Percentiles rank a stretch among this genome's conserved stretches.
Evolutionary conservation across 2,888 invertebrate genomes (phyloP).

Genomic region (Cerastis rubricosa): DNA sequence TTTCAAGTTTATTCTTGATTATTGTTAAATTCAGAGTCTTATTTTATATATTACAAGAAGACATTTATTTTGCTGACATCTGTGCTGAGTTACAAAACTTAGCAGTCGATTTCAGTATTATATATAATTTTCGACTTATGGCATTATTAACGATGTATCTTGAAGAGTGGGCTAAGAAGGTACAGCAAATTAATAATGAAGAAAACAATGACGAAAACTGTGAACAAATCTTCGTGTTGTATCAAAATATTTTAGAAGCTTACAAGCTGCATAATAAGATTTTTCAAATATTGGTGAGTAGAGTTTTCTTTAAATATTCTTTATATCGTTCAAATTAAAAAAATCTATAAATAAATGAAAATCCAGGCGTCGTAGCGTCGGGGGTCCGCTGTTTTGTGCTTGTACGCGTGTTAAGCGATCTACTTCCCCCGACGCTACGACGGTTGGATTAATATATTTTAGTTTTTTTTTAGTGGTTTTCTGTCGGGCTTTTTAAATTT

Average conservation of each 20-base stretch:
- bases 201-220: not conserved
- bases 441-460: too few relatives aligned
- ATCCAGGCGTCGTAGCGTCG: too few relatives aligned
- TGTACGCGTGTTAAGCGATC: too few relatives aligned
- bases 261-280: conserved; percentile 1
- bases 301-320: not conserved
- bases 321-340: too few relatives aligned
- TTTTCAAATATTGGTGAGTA: conserved; percentile 20
- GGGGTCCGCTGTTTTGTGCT: too few relatives aligned
- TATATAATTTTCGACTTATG: conserved; percentile 12
- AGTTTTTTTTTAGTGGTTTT: too few relatives aligned
- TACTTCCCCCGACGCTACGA: too few relatives aligned
- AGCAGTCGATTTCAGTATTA: not conserved
- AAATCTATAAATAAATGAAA: too few relatives aligned
- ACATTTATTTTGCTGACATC: not conserved
- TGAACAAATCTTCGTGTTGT: conserved; percentile 5
- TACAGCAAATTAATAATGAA: not conserved
- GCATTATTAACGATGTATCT: conserved; percentile 16
- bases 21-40: accelerated
- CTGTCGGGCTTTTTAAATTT: too few relatives aligned
- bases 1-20: not conserved
- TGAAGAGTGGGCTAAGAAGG: not conserved
- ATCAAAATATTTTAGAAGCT: conserved; percentile 11
- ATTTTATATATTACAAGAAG: not conserved
- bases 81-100: accelerated